Base-by-base conservation (phyloP, 1,140 invertebrate genomes). In the Portunus trituberculatus region DNA sequence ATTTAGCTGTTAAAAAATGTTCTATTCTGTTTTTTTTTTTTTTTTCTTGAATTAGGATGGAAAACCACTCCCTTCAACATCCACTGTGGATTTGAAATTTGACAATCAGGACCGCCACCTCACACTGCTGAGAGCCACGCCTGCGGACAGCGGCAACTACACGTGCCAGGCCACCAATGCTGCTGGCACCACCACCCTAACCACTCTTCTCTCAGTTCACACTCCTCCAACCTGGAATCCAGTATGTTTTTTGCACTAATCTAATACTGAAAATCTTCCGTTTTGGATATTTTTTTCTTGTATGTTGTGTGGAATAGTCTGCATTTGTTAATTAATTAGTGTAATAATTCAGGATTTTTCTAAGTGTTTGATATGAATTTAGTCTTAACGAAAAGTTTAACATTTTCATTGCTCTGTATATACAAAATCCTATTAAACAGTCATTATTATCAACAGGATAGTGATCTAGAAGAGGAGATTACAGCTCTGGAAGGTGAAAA, bases 131-230 rank as follows among this genome's bases (percentile, higher is more conserved):
- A 14, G 76, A 59, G 94, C 92, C 39, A 67, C 31, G 16, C 25
- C 39, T 16, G 59, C 31, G 1, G 96, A 97, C 95, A 92, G 96
- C 59, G 97, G 97, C 20, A 96, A 96, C 88, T 97, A 97, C 88
- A 96, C 96, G 25, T 97, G 97, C 89, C 92, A 95, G 31, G 97
- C 96, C 0, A 93, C 95, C n/a, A 99, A 99, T 97, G 98, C 98
- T 45, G 98, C 98, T 39, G 98, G 98, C 84, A 97, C 98, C 90
- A 98, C 98, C 96, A 97, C 97, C 32, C 98, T 98, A 96, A 98
- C 98, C 4, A 98, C 98, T 28, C 98, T 98, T 0, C 97, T 99
- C 0, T 98, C 98, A n/a, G 98, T 99, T 0, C 91, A 89, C 16
- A 95, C 93, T 6, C 96, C 94, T 46, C 96, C 96, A 6, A n/a